Percentiles rank a stretch among this genome's conserved stretches.
Evolutionary conservation across 37 sponge, comb jelly and placozoan genomes (phyloP).

Genomic region (Oopsacas minuta): DNA sequence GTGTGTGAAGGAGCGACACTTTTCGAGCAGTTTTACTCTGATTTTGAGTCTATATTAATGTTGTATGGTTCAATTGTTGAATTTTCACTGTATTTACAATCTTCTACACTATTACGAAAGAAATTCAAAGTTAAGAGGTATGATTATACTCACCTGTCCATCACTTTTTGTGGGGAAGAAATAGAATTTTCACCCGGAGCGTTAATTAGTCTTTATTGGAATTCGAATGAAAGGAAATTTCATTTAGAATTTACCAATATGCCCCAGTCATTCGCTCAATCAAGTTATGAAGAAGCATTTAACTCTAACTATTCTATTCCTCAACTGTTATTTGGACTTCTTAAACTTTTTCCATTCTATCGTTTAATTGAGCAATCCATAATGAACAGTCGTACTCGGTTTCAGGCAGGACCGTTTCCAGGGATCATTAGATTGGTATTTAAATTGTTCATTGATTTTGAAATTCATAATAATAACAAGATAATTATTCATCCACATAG

Average conservation of each 20-base stretch:
- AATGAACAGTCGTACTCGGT: background rate
- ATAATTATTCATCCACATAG: background rate
- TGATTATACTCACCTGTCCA: background rate
- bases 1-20: background rate
- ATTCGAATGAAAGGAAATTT: background rate
- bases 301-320: background rate
- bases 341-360: background rate
- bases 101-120: background rate
- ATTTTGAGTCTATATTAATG: background rate
- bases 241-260: background rate
- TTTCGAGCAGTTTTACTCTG: background rate
- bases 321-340: constrained; percentile 2
- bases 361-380: background rate
- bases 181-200: background rate
- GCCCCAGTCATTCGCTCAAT: background rate
- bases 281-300: background rate
- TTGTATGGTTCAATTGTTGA: background rate
- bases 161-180: background rate
- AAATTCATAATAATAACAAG: background rate
- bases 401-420: background rate
- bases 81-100: background rate
- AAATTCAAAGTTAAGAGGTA: background rate
- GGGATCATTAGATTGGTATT: background rate
- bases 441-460: background rate
- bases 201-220: background rate